These are phyloP conservation scores for Coluber constrictor DNA, from an alignment of 2,797 vertebrate species.

Conservation along the genomic window DNA sequence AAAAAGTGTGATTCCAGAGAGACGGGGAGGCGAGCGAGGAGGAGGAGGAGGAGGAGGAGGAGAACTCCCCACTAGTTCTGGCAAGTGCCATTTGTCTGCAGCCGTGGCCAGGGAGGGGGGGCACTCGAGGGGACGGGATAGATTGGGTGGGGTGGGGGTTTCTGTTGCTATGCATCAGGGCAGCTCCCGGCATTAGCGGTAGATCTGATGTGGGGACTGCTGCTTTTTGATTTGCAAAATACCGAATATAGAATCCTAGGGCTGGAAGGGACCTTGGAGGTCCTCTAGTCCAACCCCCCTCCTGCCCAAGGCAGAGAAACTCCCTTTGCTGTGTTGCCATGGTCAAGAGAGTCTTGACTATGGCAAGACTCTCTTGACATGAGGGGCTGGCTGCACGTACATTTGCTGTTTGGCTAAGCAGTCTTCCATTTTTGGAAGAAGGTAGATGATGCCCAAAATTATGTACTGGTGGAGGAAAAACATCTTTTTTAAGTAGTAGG, in stretches of 20 bases:
- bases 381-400: neutral
- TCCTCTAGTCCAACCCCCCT: neutral
- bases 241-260: neutral
- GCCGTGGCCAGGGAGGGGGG: neutral
- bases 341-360: neutral
- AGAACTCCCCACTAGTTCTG: accelerated
- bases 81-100: neutral
- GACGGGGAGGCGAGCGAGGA: neutral
- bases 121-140: neutral
- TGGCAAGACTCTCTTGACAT: too few relatives aligned
- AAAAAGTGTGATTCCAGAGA: conserved; percentile 9
- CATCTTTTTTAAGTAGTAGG: neutral
- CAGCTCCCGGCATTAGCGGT: neutral
- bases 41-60: neutral
- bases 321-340: neutral
- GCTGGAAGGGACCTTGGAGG: neutral
- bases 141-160: neutral
- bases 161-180: neutral
- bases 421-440: neutral
- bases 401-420: neutral
- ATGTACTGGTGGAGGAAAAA: neutral
- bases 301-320: neutral
- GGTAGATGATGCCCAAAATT: neutral
- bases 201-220: neutral
- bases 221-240: neutral